Base-by-base conservation (phyloP, 2,113 vertebrate genomes). In the Sinocyclocheilus grahami region DNA sequence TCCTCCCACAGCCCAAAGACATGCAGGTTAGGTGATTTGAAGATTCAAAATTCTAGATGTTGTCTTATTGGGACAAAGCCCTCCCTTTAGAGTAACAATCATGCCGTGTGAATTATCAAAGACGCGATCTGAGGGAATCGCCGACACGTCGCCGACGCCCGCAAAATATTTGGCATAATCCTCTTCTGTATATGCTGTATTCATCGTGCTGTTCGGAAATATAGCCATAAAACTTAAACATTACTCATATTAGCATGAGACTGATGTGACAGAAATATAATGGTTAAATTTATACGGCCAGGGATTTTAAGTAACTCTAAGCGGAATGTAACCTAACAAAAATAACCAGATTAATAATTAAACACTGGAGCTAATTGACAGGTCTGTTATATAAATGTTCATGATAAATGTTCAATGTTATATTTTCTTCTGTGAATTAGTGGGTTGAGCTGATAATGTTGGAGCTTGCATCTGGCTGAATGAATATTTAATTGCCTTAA, bases 401-500 rank as follows among this genome's bases (percentile, higher is more conserved):
- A 55, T 12, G 51, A 27, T 76, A 24, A 37, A 76, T 39, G 4
- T 76, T 71, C 78, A 27, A 3, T 12, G 30, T 22, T 62, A 58
- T 76, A 65, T 53, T 55, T 79, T 77, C 22, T 76, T 53, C 33
- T 14, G 13, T 53, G 9, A 63, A 85, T 82, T 22, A 72, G 51
- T 30, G 7, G 30, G 69, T 58, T 75, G 58, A 85, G 46, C 55
- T 55, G 10, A 24, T 30, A 60, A 39, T 79, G 65, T 75, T 71
- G 62, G 63, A 74, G 76, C 80, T 90, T 86, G 84, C 90, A 91
- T 92, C 93, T 90, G 91, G 89, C 62, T 71, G 82, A 76, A 90
- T 93, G 5, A 89, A 92, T 93, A 89, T 93, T 94, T 92, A 89
- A 92, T 93, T 92, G 82, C 83, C 91, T 91, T 90, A 83, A 86